These are phyloP conservation scores for Neoaliturus tenellus DNA, from an alignment of 2,888 invertebrate genomes.

Conservation along the genomic window DNA sequence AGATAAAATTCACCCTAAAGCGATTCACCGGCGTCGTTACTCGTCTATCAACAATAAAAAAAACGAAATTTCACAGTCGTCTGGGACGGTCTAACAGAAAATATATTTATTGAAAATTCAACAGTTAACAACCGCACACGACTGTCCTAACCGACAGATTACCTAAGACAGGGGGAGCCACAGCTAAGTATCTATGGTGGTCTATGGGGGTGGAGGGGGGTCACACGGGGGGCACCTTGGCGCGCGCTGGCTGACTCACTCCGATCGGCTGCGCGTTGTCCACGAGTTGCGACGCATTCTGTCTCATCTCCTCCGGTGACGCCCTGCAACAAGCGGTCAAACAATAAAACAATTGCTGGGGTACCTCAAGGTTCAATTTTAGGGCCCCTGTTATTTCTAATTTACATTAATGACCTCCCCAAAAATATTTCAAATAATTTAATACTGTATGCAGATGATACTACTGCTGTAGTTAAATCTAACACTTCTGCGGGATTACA, in stretches of 20 bases:
- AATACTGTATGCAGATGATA: no score
- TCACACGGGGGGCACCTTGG: conserved; percentile 60
- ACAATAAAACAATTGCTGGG: no score
- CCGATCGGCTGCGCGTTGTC: conserved; percentile 89
- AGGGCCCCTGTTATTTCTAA: no score
- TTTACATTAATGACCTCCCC: no score
- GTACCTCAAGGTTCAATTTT: no score
- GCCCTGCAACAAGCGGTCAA: conserved; percentile 79
- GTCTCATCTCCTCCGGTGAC: conserved; percentile 87
- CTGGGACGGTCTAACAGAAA: neutral
- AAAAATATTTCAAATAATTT: no score
- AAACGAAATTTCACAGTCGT: neutral
- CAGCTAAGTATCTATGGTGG: neutral
- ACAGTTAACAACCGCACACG: neutral
- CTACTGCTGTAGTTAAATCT: no score
- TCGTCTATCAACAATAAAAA: no score
- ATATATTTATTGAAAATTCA: conserved; percentile 23
- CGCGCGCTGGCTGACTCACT: conserved; percentile 81
- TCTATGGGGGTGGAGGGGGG: conserved; percentile 6
- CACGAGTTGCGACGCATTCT: conserved; percentile 80
- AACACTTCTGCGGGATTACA: no score
- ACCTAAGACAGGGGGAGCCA: neutral
- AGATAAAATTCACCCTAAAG: no score
- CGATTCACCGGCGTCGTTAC: no score
- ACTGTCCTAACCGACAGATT: neutral